Conservation (phyloP, 2,113 vertebrate genomes). For the Narcine bancroftii region DNA sequence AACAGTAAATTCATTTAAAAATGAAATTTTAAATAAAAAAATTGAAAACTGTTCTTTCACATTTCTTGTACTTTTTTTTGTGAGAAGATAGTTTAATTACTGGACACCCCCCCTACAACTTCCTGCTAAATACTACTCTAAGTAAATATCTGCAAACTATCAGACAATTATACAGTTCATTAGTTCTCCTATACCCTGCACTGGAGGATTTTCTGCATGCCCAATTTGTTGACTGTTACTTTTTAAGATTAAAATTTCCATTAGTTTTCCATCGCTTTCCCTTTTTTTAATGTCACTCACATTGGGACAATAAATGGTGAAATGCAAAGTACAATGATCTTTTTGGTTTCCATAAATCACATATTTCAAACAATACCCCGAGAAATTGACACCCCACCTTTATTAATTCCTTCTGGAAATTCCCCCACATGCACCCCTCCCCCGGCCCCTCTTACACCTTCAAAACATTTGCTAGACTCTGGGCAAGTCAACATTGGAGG, state of each 20-base stretch:
- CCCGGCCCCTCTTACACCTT: too few relatives aligned
- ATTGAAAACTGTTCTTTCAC: neutral
- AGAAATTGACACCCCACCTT: neutral
- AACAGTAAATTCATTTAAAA: too few relatives aligned
- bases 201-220: neutral
- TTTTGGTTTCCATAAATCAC: neutral
- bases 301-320: neutral
- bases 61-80: neutral
- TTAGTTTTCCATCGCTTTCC: neutral
- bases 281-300: neutral
- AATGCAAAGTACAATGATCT: neutral
- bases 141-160: neutral
- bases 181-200: neutral
- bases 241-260: neutral
- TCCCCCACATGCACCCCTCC: too few relatives aligned
- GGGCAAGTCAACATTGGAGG: neutral
- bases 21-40: neutral
- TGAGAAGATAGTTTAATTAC: neutral
- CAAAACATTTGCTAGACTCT: neutral
- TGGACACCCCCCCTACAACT: too few relatives aligned
- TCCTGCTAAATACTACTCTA: neutral
- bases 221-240: neutral
- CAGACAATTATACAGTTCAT: neutral
- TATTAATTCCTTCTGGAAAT: neutral
- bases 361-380: neutral